phyloP scores from a whole-genome alignment of 92 coral and sea anemone genomes.

The Epizoanthus scotinus region DNA sequence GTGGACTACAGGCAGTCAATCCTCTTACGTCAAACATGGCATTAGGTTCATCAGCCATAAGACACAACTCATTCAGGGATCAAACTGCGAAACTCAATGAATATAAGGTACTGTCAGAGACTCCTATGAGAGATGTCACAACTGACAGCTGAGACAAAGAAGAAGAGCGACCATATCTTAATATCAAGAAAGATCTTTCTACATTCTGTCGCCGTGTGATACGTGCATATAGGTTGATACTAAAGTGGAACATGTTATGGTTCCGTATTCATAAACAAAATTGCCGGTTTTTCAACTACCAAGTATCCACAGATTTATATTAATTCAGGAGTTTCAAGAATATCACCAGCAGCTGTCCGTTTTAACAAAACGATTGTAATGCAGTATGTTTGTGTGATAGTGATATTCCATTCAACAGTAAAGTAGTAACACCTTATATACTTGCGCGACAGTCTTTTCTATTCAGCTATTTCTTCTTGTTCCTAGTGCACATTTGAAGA shows the following conservation, averaged over 20 bases:
- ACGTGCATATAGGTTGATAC: background rate
- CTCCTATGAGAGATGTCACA: background rate
- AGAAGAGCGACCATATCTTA: conserved; percentile 3
- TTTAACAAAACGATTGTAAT: no score
- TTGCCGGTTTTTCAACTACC: background rate
- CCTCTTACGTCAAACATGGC: no score
- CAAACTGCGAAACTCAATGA: background rate
- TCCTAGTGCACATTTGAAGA: no score
- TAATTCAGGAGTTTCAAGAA: no score
- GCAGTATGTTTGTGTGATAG: no score
- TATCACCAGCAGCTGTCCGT: no score
- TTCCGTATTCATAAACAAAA: background rate
- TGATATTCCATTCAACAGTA: no score
- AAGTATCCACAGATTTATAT: background rate
- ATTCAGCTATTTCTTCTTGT: no score
- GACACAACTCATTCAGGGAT: background rate
- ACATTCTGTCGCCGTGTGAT: background rate
- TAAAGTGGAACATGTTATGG: background rate
- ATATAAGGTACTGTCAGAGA: background rate
- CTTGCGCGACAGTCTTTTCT: no score
- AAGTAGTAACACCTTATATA: no score
- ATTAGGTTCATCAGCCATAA: no score
- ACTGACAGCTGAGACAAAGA: background rate
- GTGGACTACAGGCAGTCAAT: no score
- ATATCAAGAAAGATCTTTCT: background rate